Conservation (phyloP, 2,797 vertebrate genomes). For the Neolamprologus multifasciatus region DNA sequence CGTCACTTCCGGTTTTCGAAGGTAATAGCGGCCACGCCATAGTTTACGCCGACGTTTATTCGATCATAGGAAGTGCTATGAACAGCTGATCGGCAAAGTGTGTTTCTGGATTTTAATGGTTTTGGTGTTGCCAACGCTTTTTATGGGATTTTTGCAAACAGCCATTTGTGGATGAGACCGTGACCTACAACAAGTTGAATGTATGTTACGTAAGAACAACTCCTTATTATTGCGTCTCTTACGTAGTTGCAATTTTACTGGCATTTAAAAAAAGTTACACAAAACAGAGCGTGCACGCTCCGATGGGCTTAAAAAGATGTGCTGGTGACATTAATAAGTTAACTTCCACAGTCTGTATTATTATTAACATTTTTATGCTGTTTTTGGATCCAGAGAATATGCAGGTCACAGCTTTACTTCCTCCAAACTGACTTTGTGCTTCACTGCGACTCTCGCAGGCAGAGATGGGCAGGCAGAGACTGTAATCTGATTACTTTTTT, state of each 20-base stretch:
- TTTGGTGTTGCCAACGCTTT: no score
- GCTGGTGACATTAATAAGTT: background rate
- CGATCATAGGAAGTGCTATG: background rate
- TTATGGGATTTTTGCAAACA: no score
- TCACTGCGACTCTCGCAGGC: background rate
- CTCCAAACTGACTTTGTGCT: accelerated
- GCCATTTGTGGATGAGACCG: no score
- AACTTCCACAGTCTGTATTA: background rate
- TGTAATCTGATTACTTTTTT: no score
- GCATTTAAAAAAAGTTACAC: background rate
- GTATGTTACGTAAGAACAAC: background rate
- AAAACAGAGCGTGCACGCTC: background rate
- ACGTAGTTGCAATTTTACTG: background rate
- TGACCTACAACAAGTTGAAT: background rate
- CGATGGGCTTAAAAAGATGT: background rate
- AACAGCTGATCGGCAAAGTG: background rate
- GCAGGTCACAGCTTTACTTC: background rate
- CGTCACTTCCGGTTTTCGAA: background rate
- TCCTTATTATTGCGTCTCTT: accelerated
- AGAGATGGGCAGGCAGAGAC: no score
- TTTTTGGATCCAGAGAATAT: background rate
- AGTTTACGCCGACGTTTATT: background rate
- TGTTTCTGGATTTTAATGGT: no score
- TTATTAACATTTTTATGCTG: background rate
- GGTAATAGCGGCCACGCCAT: background rate